Evolutionary conservation across 2,888 invertebrate species (phyloP), one percentile per base, ranked within the genome.

Genomic region (Drosophila neotestacea): DNA sequence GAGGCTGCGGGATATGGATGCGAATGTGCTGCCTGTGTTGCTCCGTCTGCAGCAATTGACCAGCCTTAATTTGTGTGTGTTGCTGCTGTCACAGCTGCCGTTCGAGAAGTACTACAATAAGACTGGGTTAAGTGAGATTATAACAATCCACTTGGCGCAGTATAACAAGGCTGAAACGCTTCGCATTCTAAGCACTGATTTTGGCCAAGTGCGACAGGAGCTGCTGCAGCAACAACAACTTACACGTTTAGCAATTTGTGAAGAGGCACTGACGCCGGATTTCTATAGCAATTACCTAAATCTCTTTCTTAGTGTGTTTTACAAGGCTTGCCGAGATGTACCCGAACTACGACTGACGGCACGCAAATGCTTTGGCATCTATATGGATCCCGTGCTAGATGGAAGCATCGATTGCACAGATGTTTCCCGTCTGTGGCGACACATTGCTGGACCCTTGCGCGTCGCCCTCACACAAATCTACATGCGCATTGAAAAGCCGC

Each of bases 291-390:
- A 95, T 92, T 98, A 97, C 92, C 92, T 98, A 55, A 96, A 95
- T 91, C 94, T 97, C 50, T 96, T 98, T 90, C 93, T 98, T 4
- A 96, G 96, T 78, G 96, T 97, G 39, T 98, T 97, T 92, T 96
- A 96, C 88, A 94, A 96, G 85, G 96, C 95, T 32, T 98, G 98
- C 92, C 94, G 97, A 27, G 97, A 98, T 94, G 92, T 98, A 52
- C 95, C 95, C 28, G 98, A 98, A 92, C 93, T 98, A 59, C 94
- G 95, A 73, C 95, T 97, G 88, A 95, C 97, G 94, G 96, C 97
- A n/a, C 94, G 94, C 81, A 93, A 95, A 46, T 95, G 95, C 91
- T 97, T 97, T 88, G 90, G 93, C 0, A 95, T 95, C 90, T 98
- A 97, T 90, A 94, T 96, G 85, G 95, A 96, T 85, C 98, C 98